Evolutionary conservation across 2,888 invertebrate genomes (phyloP), one percentile per base, ranked within the genome.

Genomic region (Tinea semifulvella): DNA sequence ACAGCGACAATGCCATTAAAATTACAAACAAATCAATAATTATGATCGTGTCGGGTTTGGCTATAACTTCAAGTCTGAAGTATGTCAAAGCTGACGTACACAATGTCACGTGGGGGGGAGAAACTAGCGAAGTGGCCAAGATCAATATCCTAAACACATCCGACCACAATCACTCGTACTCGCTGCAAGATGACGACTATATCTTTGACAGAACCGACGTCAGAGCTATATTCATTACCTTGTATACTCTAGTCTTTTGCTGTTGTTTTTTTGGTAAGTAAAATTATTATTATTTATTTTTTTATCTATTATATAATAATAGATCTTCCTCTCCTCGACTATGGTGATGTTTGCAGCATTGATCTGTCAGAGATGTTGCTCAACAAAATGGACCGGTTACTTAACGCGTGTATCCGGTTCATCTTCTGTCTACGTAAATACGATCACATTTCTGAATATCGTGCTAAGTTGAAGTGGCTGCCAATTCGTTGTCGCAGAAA

Each of bases 191-290:
- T 46, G 85, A 85, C 49, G 89, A 90, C 48, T 91, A 88, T 61
- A 88, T 91, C 54, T 91, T 90, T 59, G 91, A 91, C 65, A 84
- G 89, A 56, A 83, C 84, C 43, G 89, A 90, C 63, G 86, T 91
- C 45, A 84, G 87, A 59, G 84, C 88, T 43, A 84, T 90, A 57
- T 90, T 91, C 67, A 88, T 91, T 58, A 87, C 87, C 0, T 74
- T 91, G 19, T 92, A 92, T 62, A 87, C 89, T 1, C 71, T 91
- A 50, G 91, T 92, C 14, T 92, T 92, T 67, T 88, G 90, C 67
- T 88, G 89, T 58, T 92, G 92, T 63, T 90, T 91, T 66, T 90
- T 92, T 59, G 92, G 92, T 92, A 68, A 90, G 91, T 85, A n/a
- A n/a, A n/a, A n/a, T n/a, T 46, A 11, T 46, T 42, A 7, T 22